These are phyloP conservation scores for Manacus vitellinus DNA, from an alignment of 2,113 vertebrate species.

Conservation along the genomic window DNA sequence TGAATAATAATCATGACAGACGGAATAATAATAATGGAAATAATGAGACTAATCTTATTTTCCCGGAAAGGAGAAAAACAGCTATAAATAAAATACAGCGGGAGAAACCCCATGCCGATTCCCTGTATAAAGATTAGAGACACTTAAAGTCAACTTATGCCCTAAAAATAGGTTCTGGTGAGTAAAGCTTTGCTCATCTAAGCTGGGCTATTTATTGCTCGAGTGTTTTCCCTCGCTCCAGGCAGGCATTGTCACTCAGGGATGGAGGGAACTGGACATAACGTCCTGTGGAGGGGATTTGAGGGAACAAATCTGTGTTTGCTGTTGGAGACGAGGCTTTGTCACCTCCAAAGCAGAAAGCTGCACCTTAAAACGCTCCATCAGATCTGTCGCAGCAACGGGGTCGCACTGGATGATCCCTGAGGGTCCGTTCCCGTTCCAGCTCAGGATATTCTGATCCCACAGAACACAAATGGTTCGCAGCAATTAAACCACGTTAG, in stretches of 20 bases:
- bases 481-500: accelerated
- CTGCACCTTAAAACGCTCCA: accelerated
- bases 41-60: neutral
- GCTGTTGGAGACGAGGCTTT: accelerated
- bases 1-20: conserved; percentile 1
- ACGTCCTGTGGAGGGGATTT: accelerated
- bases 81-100: conserved; percentile 14
- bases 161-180: neutral
- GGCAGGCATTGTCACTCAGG: neutral
- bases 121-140: neutral
- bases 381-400: neutral
- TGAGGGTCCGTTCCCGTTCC: accelerated
- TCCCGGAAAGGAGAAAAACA: neutral
- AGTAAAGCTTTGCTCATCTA: neutral
- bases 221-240: neutral
- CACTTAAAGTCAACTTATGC: neutral
- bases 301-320: too few relatives aligned
- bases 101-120: neutral
- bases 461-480: accelerated
- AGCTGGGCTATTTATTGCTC: neutral
- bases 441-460: neutral
- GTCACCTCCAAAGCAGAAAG: neutral
- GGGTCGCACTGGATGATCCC: neutral
- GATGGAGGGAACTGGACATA: accelerated
- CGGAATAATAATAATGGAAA: conserved; percentile 3